phyloP scores from a whole-genome alignment of 2,113 vertebrate genomes.

The Canis aureus region DNA sequence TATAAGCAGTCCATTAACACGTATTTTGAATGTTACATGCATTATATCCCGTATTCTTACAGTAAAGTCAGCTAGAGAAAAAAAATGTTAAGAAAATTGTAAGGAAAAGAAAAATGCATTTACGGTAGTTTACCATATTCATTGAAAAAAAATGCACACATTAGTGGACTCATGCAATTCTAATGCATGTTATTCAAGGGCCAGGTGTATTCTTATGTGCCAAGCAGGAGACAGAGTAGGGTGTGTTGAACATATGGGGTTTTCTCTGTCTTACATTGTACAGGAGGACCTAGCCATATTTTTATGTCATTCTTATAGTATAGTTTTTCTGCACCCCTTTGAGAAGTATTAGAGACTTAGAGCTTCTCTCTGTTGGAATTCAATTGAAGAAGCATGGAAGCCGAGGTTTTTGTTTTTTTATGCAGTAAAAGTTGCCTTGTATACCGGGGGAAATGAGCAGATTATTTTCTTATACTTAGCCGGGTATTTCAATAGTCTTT shows the following conservation, averaged over 20 bases:
- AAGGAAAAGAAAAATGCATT: background rate
- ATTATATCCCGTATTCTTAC: background rate
- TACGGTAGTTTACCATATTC: background rate
- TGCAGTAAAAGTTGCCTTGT: constrained; percentile 23
- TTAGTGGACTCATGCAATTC: background rate
- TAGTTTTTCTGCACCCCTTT: background rate
- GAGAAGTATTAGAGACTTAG: background rate
- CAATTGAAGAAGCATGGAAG: background rate
- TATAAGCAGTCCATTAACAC: background rate
- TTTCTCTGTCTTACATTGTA: background rate
- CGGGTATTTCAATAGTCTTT: constrained; percentile 68
- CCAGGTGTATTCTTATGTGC: background rate
- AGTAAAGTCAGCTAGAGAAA: background rate
- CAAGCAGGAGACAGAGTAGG: background rate
- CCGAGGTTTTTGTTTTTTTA: constrained; percentile 28
- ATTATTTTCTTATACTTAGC: constrained; percentile 67
- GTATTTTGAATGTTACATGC: background rate
- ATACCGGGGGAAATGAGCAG: background rate
- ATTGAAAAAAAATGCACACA: background rate
- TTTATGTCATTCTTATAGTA: background rate
- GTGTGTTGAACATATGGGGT: background rate
- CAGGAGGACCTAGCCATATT: background rate
- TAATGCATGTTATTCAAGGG: background rate
- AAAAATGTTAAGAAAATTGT: background rate
- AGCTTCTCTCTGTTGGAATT: background rate